phyloP scores from a whole-genome alignment of 2,888 invertebrate genomes.

The Hirtodrosophila duncani region DNA sequence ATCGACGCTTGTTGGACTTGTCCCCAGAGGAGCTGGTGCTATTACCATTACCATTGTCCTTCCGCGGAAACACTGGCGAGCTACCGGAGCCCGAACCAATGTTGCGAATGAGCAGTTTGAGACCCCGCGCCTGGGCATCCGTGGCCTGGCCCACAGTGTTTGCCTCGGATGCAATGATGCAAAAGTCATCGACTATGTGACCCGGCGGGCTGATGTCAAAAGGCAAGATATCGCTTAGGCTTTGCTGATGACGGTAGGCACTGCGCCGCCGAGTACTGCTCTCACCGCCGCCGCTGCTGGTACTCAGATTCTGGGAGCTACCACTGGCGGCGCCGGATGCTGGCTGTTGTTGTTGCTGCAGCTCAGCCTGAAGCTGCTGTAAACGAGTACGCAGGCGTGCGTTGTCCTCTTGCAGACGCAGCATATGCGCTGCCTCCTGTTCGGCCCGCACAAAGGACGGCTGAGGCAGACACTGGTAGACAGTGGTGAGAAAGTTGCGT shows the following conservation, averaged over 20 bases:
- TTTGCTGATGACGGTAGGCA: slow-evolving; percentile 79
- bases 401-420: slow-evolving; percentile 91
- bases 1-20: slow-evolving; percentile 69
- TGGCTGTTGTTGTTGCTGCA: slow-evolving; percentile 57
- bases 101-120: slow-evolving; percentile 88
- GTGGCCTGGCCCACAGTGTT: slow-evolving; percentile 74
- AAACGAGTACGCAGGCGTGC: slow-evolving; percentile 82
- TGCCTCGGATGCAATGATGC: slow-evolving; percentile 90
- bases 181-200: slow-evolving; percentile 94
- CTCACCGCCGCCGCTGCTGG: slow-evolving; percentile 31
- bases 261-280: slow-evolving; percentile 61
- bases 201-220: slow-evolving; percentile 85
- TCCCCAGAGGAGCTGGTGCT: slow-evolving; percentile 13
- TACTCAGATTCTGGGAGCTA: slow-evolving; percentile 52
- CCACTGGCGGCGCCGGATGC: slow-evolving; percentile 21
- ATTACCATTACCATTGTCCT: slow-evolving; percentile 77
- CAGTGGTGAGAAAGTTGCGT: slow-evolving; percentile 94
- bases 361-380: slow-evolving; percentile 67
- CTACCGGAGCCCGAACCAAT: slow-evolving; percentile 87
- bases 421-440: slow-evolving; percentile 89
- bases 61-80: slow-evolving; percentile 88
- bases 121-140: slow-evolving; percentile 84
- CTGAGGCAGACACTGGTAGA: slow-evolving; percentile 91
- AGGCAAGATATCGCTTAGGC: slow-evolving; percentile 82
- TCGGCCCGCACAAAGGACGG: slow-evolving; percentile 92